Base-by-base conservation (phyloP, 2,797 vertebrate genomes). In the Tympanoctomys barrerae region DNA sequence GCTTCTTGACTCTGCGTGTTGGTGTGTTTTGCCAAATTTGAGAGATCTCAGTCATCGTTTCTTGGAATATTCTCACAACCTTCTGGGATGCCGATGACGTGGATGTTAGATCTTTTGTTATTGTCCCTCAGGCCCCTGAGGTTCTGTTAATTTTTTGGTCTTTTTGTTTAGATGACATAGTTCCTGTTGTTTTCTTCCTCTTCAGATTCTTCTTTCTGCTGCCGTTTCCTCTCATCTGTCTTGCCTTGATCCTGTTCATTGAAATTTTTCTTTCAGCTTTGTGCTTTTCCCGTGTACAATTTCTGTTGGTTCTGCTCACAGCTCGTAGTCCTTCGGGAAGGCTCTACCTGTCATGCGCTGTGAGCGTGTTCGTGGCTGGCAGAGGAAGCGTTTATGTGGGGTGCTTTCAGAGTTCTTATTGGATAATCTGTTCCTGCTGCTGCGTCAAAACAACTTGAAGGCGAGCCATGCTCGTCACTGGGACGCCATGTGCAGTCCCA, bases 71-170 rank as follows among this genome's bases (percentile, higher is more conserved):
- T 42, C 19, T 54, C 77, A 13, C 75, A 14, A 3, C 61, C 28
- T 33, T 24, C 0, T 19, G 39, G 54, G 31, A 26, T 42, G n/a
- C n/a, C 6, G 9, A 3, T 11, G 57, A 46, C 42, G 21, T 0
- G 7, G 42, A 22, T 1, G 1, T 14, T 5, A 39, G 2, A 13
- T 28, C 64, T 42, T 39, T 9, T n/a, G 6, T 68, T 57, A 0
- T 2, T 36, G 64, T 18, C 52, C 79, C 66, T 22, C 14, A 4
- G 36, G 1, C 42, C 39, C 39, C 54, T 22, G 22, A 24, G 33
- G 16, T 8, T 66, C 61, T 80, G 49, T 13, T 61, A 2, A 6
- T 9, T 2, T 7, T 57, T 52, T 79, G 4, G 18, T 42, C 61
- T 22, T 3, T 57, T 71, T 59, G 36, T 71, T 71, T 52, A 2